phyloP scores from a whole-genome alignment of 2,888 invertebrate species.

The Aporophyla nigra region DNA sequence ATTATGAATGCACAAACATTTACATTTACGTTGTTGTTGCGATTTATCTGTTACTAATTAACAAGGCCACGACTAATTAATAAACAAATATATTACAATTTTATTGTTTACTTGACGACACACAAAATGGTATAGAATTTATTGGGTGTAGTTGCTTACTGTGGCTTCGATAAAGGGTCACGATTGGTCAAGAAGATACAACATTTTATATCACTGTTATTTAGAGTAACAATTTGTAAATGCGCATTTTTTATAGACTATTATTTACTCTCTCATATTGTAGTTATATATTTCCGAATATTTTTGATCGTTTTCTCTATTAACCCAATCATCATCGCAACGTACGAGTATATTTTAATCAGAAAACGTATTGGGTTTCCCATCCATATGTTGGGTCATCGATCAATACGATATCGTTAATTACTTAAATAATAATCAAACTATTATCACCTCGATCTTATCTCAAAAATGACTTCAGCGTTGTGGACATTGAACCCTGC shows the following conservation, averaged over 20 bases:
- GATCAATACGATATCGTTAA: background rate
- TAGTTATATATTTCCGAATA: background rate
- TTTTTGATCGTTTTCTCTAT: background rate
- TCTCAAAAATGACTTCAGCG: background rate
- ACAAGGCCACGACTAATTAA: conserved; percentile 56
- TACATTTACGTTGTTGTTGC: conserved; percentile 38
- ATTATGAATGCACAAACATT: conserved; percentile 44
- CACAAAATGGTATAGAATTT: conserved; percentile 16
- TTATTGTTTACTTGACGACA: conserved; percentile 48
- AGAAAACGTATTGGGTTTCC: background rate
- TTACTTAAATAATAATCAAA: conserved; percentile 2
- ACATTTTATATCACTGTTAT: conserved; percentile 1
- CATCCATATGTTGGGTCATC: background rate
- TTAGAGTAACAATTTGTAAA: background rate
- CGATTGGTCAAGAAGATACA: background rate
- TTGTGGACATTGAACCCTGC: background rate
- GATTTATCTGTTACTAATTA: conserved; percentile 58
- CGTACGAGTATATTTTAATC: too few relatives aligned
- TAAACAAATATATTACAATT: conserved; percentile 42
- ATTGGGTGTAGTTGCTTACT: conserved; percentile 22
- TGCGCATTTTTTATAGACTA: background rate
- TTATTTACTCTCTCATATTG: background rate
- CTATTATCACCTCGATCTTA: background rate
- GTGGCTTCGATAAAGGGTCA: conserved; percentile 1
- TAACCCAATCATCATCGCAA: background rate